Base-by-base conservation (phyloP, 2,113 vertebrate species). In the Elephas maximus region DNA sequence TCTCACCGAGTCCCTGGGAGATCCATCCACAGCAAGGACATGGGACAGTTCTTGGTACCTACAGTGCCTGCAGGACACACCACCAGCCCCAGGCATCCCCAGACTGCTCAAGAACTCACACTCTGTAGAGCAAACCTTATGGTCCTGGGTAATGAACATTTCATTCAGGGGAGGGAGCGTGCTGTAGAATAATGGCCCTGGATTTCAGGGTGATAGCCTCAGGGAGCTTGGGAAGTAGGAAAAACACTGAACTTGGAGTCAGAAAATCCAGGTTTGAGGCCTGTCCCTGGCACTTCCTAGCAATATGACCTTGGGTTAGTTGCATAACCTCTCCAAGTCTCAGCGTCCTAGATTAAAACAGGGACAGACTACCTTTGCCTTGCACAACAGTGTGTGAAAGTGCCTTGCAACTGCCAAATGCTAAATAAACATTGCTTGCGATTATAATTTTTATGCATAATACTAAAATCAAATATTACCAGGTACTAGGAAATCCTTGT, bases 181-280 rank as follows among this genome's bases (percentile, higher is more conserved):
- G 67, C 44, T 21, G 78, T 57, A 71, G 77, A 73, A 91, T 71
- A 94, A 87, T 41, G 41, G 5, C 51, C 74, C 71, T n/a, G 67
- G 10, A 24, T 76, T 76, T 81, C 81, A 69, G 41, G 63, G 26
- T 37, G 71, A 67, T 84, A 80, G 63, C 69, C 78, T 89, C 73
- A 44, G 95, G 83, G 69, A 90, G 17, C 60, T 78, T 15, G 24
- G 6, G 30, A 2, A 6, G 37, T 23, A 80, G 67, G 89, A 93
- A 96, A 95, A 94, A 33, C 48, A 85, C 88, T 48, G 84, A 96
- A 24, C 77, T 28, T 41, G 24, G 71, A 85, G 26, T 74, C 79
- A 24, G 33, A n/a, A 84, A 44, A 45, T 33, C 65, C 15, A 41
- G 24, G 10, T 41, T 90, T 18, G 62, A 88, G 28, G 21, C 45